Conservation (phyloP, 2,888 invertebrate genomes). For the Julus scandinavius region DNA sequence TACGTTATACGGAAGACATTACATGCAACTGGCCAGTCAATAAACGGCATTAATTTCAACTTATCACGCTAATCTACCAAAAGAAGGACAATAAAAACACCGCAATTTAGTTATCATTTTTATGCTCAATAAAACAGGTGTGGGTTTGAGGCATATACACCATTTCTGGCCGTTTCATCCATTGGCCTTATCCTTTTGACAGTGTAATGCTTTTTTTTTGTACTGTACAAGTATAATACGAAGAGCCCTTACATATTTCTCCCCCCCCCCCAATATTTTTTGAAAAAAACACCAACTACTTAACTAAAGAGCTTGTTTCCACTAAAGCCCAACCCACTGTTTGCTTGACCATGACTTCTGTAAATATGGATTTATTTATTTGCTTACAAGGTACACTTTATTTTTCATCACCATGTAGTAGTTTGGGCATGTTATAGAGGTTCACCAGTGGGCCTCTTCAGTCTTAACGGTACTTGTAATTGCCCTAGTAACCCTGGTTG, state of each 20-base stretch:
- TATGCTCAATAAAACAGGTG: conserved; percentile 30
- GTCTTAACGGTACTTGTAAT: not conserved
- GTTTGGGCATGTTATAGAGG: too few species aligned
- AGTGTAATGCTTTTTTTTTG: not conserved
- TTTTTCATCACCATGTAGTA: not conserved
- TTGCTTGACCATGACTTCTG: too few species aligned
- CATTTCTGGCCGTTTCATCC: not conserved
- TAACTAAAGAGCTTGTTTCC: too few species aligned
- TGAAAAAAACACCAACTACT: not conserved
- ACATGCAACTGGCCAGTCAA: not conserved
- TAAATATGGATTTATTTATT: too few species aligned
- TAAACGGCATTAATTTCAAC: not conserved
- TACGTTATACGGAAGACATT: not conserved
- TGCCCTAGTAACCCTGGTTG: not conserved
- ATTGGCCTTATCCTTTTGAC: not conserved
- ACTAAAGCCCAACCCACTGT: too few species aligned
- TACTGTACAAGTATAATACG: not conserved
- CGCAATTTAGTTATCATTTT: not conserved
- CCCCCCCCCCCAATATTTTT: too few species aligned
- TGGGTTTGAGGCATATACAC: not conserved
- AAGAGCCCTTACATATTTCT: not conserved
- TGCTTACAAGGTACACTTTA: too few species aligned
- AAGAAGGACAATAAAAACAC: not conserved
- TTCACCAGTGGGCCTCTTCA: not conserved
- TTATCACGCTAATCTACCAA: not conserved